Evolutionary conservation across 1,140 invertebrate species (phyloP).

Genomic region (Heliconius hewitsoni): DNA sequence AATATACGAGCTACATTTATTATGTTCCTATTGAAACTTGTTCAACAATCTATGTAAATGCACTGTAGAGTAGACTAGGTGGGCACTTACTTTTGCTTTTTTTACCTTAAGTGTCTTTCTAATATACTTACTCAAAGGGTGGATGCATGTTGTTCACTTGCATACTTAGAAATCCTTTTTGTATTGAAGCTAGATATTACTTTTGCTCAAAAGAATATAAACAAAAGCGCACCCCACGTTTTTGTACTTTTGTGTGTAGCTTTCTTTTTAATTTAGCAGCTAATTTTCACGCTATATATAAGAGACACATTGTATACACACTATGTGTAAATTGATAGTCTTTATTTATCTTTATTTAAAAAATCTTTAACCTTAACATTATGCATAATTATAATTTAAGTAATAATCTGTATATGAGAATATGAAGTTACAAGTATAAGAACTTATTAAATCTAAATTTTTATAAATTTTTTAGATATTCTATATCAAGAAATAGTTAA

Average conservation of each 20-base stretch:
- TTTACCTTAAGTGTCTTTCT: not conserved
- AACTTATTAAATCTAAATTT: too few relatives aligned
- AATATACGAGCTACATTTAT: not conserved
- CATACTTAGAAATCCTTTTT: slow-evolving; percentile 1
- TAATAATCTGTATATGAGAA: too few relatives aligned
- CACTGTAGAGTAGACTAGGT: not conserved
- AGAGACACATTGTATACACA: not conserved
- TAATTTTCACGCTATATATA: not conserved
- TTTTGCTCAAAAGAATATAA: not conserved
- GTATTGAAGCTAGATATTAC: not conserved
- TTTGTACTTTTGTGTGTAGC: not conserved
- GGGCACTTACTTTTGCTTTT: not conserved
- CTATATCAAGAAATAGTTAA: not conserved
- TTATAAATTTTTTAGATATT: too few relatives aligned
- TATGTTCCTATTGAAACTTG: not conserved
- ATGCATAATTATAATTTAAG: too few relatives aligned
- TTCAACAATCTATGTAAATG: not conserved
- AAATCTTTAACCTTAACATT: too few relatives aligned
- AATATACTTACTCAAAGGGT: slow-evolving; percentile 1
- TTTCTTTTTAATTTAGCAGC: not conserved
- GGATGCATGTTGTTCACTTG: slow-evolving; percentile 1
- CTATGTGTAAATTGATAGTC: not conserved
- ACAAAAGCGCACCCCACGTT: not conserved
- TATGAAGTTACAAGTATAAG: too few relatives aligned
- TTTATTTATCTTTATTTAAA: not conserved